Conservation (phyloP, 2,797 vertebrate genomes). For the Hirundo rustica region DNA sequence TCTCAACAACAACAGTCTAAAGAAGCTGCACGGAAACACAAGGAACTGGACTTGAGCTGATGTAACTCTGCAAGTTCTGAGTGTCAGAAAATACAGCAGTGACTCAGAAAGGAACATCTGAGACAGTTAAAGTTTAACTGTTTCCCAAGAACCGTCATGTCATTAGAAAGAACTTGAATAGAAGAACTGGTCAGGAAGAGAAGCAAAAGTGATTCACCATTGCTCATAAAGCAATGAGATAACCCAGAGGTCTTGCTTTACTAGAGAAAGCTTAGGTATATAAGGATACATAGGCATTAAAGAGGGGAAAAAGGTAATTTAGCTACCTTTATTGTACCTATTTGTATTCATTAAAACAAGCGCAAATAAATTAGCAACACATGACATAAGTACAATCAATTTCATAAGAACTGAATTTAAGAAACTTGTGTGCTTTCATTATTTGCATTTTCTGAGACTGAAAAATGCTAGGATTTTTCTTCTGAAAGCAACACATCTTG, state of each 20-base stretch:
- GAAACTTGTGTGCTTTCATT: neutral
- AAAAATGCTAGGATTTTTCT: neutral
- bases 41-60: neutral
- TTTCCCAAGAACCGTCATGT: neutral
- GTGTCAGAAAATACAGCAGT: neutral
- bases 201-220: neutral
- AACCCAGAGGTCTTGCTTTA: neutral
- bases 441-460: neutral
- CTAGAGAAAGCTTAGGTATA: neutral
- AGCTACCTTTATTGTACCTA: neutral
- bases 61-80: neutral
- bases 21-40: neutral
- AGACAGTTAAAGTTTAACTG: neutral
- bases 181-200: neutral
- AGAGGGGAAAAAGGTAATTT: rapidly evolving
- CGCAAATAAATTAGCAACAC: neutral
- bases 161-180: neutral
- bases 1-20: neutral
- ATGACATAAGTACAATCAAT: neutral
- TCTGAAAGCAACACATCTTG: neutral
- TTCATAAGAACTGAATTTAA: neutral
- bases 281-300: neutral
- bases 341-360: neutral
- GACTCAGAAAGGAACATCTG: neutral
- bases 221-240: neutral